Percentiles rank a stretch among this genome's conserved stretches.
phyloP scores from a whole-genome alignment of 2,113 vertebrate species.

The Lethenteron camtschaticum region DNA sequence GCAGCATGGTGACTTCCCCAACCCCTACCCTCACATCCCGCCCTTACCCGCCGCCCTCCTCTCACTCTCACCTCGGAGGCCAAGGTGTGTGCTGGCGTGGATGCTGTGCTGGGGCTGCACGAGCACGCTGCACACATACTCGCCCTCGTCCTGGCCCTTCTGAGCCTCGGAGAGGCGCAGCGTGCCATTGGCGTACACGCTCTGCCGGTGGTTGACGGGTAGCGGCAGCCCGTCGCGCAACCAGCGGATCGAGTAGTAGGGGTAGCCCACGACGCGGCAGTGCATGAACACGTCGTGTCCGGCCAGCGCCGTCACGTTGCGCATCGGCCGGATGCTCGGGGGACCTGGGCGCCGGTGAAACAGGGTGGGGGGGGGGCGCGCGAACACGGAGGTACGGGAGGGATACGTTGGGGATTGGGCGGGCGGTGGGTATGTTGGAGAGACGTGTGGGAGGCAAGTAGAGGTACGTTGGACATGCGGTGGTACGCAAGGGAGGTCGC shows the following conservation, averaged over 20 bases:
- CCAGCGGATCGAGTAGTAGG: conserved; percentile 98
- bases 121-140: conserved; percentile 86
- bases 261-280: conserved; percentile 94
- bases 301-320: conserved; percentile 83
- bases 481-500: no score
- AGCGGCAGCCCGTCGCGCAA: conserved; percentile 77
- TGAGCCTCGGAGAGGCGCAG: conserved; percentile 70
- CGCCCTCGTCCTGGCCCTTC: conserved; percentile 91
- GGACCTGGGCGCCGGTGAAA: conserved; percentile 29
- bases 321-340: conserved; percentile 84
- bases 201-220: conserved; percentile 93
- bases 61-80: no score
- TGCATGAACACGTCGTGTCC: conserved; percentile 91
- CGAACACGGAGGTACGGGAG: no score
- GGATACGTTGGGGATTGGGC: no score
- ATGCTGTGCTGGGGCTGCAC: conserved; percentile 41
- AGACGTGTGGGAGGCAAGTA: no score
- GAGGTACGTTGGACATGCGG: no score
- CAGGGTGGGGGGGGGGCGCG: no score
- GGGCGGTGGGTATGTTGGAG: no score
- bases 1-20: no score
- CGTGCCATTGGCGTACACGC: conserved; percentile 88
- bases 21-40: no score
- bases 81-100: no score
- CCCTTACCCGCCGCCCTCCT: no score